phyloP scores from a whole-genome alignment of 2,113 vertebrate genomes.

The Saimiri boliviensis region DNA sequence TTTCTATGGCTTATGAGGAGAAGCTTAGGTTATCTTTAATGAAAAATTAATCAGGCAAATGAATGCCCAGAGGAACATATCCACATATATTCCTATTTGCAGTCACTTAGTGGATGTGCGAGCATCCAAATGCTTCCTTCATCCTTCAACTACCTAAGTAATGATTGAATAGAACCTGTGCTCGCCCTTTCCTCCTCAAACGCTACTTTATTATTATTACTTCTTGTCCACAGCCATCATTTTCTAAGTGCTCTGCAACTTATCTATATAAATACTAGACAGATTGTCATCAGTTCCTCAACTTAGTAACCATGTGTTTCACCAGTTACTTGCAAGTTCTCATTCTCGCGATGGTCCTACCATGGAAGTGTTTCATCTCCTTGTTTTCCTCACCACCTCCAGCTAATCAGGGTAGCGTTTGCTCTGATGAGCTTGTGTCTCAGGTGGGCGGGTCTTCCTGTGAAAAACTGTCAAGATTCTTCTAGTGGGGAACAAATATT shows the following conservation, averaged over 20 bases:
- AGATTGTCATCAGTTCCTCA: background rate
- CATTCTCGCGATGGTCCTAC: background rate
- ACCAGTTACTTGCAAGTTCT: background rate
- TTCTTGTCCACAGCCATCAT: background rate
- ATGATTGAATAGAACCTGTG: background rate
- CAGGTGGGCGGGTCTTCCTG: background rate
- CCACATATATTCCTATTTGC: conserved; percentile 64
- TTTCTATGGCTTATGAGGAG: background rate
- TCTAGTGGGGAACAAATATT: background rate
- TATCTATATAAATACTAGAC: background rate
- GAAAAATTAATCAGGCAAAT: conserved; percentile 70
- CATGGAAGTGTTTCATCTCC: background rate
- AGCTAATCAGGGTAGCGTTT: background rate
- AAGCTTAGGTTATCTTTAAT: conserved; percentile 58
- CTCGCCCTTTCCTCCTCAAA: background rate
- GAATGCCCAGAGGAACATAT: conserved; percentile 44
- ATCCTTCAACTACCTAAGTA: background rate
- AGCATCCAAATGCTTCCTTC: conserved; percentile 64
- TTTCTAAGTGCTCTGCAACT: background rate
- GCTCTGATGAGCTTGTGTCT: background rate
- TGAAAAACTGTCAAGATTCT: background rate
- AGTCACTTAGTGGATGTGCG: conserved; percentile 65
- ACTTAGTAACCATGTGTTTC: background rate
- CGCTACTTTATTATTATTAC: background rate
- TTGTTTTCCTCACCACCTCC: background rate